Base-by-base conservation (phyloP, 2,888 invertebrate genomes). In the Ophonus ardosiacus region DNA sequence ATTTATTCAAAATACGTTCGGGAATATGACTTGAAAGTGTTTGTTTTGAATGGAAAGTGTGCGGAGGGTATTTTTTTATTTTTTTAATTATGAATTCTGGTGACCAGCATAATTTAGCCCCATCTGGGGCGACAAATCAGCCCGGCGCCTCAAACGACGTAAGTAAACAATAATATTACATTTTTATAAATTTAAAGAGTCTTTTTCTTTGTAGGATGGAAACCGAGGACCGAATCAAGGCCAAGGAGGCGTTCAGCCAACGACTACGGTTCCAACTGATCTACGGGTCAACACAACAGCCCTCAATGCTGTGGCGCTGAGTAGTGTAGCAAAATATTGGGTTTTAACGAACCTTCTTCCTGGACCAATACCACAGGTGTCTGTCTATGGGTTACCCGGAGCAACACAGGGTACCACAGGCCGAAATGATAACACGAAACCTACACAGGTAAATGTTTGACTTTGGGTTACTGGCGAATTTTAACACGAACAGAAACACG, bases 261-360 rank as follows among this genome's bases (percentile, higher is more conserved):
- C 93, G 81, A 93, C 93, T 83, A 93, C 93, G 86, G 90, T 91
- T 38, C 94, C 94, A 76, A 94, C 94, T 7, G 94, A 94, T 90
- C 90, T 94, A 71, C 90, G 94, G 89, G 94, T 94, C 65, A 94
- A 94, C 89, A 94, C 94, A 0, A 94, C 94, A 76, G 94, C 94
- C 85, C 92, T 94, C 87, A 94, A 94, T 90, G 93, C 93, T 84
- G 95, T 95, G 89, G 94, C 95, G 89, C 93, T 95, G 92, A 94
- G 94, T 90, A 95, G 94, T 92, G 95, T 96, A 89, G 96, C 96
- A 87, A 96, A 96, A 91, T 96, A 96, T 91, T 96, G 96, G 96
- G 96, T 96, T 90, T 94, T 96, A 90, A 96, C 96, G 86, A 96
- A 96, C 93, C 92, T 96, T 87, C 94, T 96, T 90, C 96, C 96